Percentiles rank a stretch among this genome's conserved stretches.
phyloP scores from a whole-genome alignment of 2,113 vertebrate genomes.

The Limanda limanda region DNA sequence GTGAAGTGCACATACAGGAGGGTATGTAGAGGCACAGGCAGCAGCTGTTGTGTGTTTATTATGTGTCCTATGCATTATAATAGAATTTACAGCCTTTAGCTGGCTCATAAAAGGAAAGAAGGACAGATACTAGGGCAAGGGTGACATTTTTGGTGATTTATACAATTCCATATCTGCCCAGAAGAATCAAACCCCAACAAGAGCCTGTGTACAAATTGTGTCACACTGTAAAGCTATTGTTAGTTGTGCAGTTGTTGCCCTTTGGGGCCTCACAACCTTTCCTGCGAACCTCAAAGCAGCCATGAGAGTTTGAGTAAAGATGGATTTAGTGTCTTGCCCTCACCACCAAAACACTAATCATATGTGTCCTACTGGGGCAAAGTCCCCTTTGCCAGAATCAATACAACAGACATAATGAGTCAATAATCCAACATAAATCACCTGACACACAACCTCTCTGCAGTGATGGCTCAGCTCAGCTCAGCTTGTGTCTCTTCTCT shows the following conservation, averaged over 20 bases:
- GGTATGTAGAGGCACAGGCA: conserved; percentile 9
- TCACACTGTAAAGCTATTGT: background rate
- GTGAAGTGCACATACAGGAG: conserved; percentile 22
- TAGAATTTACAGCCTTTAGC: conserved; percentile 24
- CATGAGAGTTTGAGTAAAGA: background rate
- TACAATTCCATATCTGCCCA: background rate
- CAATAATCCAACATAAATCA: no score
- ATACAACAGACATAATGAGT: no score
- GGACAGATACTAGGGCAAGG: background rate
- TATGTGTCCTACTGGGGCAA: background rate
- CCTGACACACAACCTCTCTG: no score
- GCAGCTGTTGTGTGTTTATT: conserved; percentile 65
- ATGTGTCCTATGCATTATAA: conserved; percentile 36
- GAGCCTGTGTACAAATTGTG: background rate
- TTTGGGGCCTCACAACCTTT: background rate
- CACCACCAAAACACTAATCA: background rate
- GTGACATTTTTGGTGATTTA: background rate
- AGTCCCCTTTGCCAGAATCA: no score
- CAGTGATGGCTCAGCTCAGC: no score
- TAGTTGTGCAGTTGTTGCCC: background rate
- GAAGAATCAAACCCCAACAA: background rate
- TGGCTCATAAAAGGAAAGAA: conserved; percentile 35
- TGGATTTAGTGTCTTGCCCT: background rate
- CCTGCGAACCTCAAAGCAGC: background rate
- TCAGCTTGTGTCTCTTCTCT: no score